Percentiles rank a stretch among this genome's conserved stretches.
Evolutionary conservation across 2,888 invertebrate genomes (phyloP).

Genomic region (Trachelus iudaicus): DNA sequence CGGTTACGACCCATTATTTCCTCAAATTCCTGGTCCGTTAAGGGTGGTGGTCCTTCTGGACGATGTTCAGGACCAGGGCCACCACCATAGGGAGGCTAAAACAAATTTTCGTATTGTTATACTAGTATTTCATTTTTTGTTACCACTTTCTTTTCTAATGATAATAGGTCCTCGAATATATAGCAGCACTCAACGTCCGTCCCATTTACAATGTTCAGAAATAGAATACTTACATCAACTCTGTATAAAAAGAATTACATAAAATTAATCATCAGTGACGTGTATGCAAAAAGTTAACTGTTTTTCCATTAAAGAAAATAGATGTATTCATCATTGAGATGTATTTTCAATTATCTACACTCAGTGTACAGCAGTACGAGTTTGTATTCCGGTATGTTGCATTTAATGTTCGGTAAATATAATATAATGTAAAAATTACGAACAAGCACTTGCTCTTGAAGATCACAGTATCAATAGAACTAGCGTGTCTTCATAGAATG

Average conservation of each 20-base stretch:
- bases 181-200: background rate
- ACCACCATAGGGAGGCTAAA: constrained; percentile 71
- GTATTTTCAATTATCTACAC: background rate
- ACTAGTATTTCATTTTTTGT: background rate
- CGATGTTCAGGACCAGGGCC: constrained; percentile 69
- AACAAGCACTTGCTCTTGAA: background rate
- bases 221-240: background rate
- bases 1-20: constrained; percentile 98
- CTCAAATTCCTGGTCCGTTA: constrained; percentile 96
- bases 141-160: background rate
- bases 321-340: too few species aligned
- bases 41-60: constrained; percentile 72
- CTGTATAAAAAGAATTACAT: background rate
- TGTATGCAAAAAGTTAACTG: background rate
- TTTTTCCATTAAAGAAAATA: background rate
- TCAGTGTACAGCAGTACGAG: background rate
- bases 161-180: background rate
- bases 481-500: background rate
- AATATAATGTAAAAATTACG: background rate
- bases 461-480: background rate
- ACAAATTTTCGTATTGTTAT: constrained; percentile 4
- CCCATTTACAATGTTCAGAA: background rate
- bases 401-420: background rate
- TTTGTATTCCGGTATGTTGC: background rate
- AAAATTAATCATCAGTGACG: background rate